phyloP scores from a whole-genome alignment of 2,888 invertebrate genomes.

The Cephus pygmeus region DNA sequence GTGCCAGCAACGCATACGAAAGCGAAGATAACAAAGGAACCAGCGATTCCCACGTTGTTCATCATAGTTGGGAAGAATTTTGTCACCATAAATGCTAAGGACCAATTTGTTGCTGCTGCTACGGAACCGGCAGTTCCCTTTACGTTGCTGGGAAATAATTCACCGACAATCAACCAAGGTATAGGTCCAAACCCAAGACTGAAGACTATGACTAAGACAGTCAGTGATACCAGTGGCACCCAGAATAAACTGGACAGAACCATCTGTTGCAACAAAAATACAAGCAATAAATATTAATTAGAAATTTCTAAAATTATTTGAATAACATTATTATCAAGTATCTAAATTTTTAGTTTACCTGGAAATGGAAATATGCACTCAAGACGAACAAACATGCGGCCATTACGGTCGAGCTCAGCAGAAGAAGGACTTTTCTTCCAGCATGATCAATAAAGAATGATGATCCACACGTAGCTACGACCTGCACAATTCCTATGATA shows the following conservation, averaged over 20 bases:
- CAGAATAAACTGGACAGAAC: constrained; percentile 51
- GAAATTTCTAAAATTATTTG: background rate
- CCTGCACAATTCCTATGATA: constrained; percentile 72
- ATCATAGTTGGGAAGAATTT: constrained; percentile 74
- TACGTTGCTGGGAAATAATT: constrained; percentile 74
- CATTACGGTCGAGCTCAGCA: constrained; percentile 80
- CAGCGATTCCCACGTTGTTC: constrained; percentile 69
- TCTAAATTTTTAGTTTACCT: constrained; percentile 24
- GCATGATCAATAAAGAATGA: constrained; percentile 71
- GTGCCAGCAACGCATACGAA: constrained; percentile 71
- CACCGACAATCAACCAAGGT: constrained; percentile 78
- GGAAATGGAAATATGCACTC: constrained; percentile 66
- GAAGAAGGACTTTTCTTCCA: constrained; percentile 73
- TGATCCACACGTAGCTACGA: constrained; percentile 71
- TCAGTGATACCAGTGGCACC: constrained; percentile 71
- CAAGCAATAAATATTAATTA: background rate
- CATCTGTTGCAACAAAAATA: constrained; percentile 17
- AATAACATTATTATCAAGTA: background rate
- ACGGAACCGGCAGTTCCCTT: constrained; percentile 75
- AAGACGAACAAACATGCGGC: constrained; percentile 71
- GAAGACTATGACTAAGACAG: constrained; percentile 72
- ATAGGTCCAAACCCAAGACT: constrained; percentile 78
- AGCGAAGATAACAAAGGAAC: constrained; percentile 77
- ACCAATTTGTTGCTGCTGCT: constrained; percentile 78
- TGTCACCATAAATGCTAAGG: constrained; percentile 74